A percentile compares a stretch with the other conserved stretches of the same genome.
Evolutionary conservation across 2,113 vertebrate genomes (phyloP).

Genomic region (Pachycephala philippinensis): DNA sequence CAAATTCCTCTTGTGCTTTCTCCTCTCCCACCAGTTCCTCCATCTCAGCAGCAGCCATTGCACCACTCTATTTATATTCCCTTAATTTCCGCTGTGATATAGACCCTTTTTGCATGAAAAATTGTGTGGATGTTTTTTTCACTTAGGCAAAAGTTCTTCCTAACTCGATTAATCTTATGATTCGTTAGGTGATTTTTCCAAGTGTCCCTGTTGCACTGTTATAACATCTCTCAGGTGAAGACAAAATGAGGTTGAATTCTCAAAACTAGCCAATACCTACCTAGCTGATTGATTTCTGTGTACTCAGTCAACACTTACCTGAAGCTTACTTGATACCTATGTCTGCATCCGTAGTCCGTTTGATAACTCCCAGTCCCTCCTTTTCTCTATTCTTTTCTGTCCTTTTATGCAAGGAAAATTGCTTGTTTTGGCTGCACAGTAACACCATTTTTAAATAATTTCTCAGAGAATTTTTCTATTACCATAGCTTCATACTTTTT

Average conservation of each 20-base stretch:
- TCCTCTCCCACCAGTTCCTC: neutral
- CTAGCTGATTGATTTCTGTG: neutral
- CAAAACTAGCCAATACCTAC: neutral
- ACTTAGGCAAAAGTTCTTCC: neutral
- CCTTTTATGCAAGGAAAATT: neutral
- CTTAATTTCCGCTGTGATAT: neutral
- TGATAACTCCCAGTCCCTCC: neutral
- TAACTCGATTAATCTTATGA: neutral
- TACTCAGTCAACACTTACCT: neutral
- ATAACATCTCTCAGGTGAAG: neutral
- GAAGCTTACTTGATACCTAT: neutral
- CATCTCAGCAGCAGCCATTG: neutral
- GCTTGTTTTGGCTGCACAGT: neutral
- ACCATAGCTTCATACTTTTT: neutral
- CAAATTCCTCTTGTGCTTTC: neutral
- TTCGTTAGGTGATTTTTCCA: neutral
- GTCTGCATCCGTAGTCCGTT: neutral
- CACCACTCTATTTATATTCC: neutral
- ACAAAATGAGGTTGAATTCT: neutral
- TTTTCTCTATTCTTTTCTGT: neutral
- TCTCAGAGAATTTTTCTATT: neutral
- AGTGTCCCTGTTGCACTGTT: neutral
- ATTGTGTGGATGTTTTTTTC: neutral
- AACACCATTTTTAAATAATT: neutral
- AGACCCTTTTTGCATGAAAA: neutral